These are phyloP conservation scores for Lymantria monacha DNA, from an alignment of 2,888 invertebrate genomes.

Conservation along the genomic window DNA sequence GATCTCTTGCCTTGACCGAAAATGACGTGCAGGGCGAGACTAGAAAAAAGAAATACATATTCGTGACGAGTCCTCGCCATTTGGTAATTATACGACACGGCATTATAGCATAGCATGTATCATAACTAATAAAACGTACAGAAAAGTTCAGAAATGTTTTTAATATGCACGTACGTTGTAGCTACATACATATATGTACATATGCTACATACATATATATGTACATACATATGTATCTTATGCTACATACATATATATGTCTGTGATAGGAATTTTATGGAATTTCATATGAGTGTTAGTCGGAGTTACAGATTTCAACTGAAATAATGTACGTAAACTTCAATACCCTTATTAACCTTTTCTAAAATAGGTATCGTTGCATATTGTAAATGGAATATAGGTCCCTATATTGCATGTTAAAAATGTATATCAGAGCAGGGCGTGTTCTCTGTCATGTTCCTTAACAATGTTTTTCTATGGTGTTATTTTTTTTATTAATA, in stretches of 20 bases:
- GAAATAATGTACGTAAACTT: too few relatives aligned
- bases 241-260: too few relatives aligned
- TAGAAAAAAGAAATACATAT: constrained; percentile 17
- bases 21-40: constrained; percentile 18
- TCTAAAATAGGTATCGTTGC: too few relatives aligned
- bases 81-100: constrained; percentile 26
- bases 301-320: too few relatives aligned
- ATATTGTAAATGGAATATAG: too few relatives aligned
- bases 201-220: too few relatives aligned
- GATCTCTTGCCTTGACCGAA: constrained; percentile 17
- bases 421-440: background rate
- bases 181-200: background rate
- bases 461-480: background rate
- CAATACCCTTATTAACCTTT: too few relatives aligned
- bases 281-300: constrained; percentile 5
- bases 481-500: background rate
- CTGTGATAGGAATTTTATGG: constrained; percentile 15
- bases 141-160: constrained; percentile 17
- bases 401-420: background rate
- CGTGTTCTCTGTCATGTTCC: background rate
- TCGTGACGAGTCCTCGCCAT: constrained; percentile 15
- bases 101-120: constrained; percentile 16
- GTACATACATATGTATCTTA: background rate
- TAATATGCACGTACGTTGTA: constrained; percentile 8
- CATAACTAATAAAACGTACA: constrained; percentile 16